Base-by-base conservation (phyloP, 2,888 invertebrate genomes). In the Rhopalosiphum nymphaeae region DNA sequence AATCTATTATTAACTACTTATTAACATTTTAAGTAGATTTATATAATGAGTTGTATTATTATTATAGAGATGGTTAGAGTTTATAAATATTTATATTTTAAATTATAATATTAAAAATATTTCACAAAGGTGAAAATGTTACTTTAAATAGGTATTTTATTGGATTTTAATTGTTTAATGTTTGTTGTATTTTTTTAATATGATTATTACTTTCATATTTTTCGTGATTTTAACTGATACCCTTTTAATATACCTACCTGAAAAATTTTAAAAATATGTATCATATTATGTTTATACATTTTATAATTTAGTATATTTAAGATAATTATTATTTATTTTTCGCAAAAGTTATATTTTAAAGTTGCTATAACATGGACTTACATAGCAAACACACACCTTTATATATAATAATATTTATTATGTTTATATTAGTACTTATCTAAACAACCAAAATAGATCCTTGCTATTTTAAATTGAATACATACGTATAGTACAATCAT, bases 401-500 rank as follows among this genome's bases (percentile, higher is more conserved):
- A 44, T 42, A 44, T 44, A 44, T 85, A 25, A 61, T 29, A 61
- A 25, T 85, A 26, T 85, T 11, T 85, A 10, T 44, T 26, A 42
- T 85, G 85, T 85, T 44, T 44, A 85, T 44, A 85, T 44, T 85
- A 85, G 26, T 85, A 85, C 85, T 29, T 85, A 44, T 44, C 85
- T 85, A 13, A 85, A 85, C 26, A 85, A 26, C 44, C 5, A 26
- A 44, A 85, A 44, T 88, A 88, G 53, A 88, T 53, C 49, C 49
- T 49, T 44, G 13, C n/a, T 87, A 46, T 87, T 49, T 87, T 87
- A 87, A 87, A 87, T 87, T 87, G 7, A 87, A 87, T 49, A 29
- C n/a, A 87, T n/a, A n/a, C n/a, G n/a, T n/a, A n/a, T 87, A 29
- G 21, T 9, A 36, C 46, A 87, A 87, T 44, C 44, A 87, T 87